A percentile compares a stretch with the other conserved stretches of the same genome.
phyloP scores from a whole-genome alignment of 1,140 invertebrate genomes.

The Aleiodes sp. region DNA sequence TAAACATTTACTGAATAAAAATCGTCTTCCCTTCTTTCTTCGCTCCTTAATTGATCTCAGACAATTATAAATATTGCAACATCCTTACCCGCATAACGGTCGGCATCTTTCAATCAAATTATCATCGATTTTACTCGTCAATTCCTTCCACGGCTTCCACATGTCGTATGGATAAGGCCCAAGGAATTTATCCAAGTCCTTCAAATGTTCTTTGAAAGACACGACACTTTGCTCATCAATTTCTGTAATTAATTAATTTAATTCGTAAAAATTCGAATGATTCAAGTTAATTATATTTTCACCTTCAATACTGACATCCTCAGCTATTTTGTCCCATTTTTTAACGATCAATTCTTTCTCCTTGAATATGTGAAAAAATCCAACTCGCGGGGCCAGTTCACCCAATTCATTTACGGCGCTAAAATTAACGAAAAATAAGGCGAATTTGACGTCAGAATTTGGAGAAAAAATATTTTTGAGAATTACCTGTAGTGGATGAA shows the following conservation, averaged over 20 bases:
- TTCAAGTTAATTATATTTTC: conserved; percentile 10
- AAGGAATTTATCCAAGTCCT: conserved; percentile 82
- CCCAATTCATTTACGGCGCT: conserved; percentile 70
- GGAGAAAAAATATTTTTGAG: conserved; percentile 7
- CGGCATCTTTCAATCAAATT: conserved; percentile 52
- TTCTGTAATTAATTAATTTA: conserved; percentile 52
- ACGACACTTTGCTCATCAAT: conserved; percentile 70
- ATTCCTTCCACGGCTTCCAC: conserved; percentile 85
- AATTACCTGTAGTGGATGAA: conserved; percentile 87
- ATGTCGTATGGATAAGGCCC: conserved; percentile 93
- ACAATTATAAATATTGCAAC: neutral
- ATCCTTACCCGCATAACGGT: conserved; percentile 56
- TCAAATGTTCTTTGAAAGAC: conserved; percentile 76
- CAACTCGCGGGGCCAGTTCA: conserved; percentile 76
- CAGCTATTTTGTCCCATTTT: conserved; percentile 81
- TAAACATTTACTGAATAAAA: too few relatives aligned
- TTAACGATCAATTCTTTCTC: conserved; percentile 85
- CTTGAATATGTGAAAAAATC: conserved; percentile 91
- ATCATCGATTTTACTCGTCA: conserved; percentile 68
- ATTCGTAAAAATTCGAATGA: neutral
- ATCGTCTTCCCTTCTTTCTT: too few relatives aligned
- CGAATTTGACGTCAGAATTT: neutral
- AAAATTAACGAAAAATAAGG: conserved; percentile 40
- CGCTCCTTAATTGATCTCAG: too few relatives aligned
- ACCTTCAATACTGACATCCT: conserved; percentile 71